These are phyloP conservation scores for Ceuthmochares aereus DNA, from an alignment of 2,113 vertebrate species.

Conservation along the genomic window DNA sequence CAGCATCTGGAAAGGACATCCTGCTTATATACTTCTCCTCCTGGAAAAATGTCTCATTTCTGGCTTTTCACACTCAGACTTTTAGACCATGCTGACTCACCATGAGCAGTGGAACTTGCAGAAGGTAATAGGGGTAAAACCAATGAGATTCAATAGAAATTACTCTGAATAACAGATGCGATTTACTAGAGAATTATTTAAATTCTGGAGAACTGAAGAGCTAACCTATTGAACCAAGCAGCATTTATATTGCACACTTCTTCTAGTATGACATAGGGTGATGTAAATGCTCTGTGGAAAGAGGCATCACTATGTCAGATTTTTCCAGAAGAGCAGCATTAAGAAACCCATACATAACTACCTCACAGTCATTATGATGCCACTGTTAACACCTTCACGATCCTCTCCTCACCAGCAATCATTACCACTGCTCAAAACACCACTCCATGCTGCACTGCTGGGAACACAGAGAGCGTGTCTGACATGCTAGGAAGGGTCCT, in stretches of 20 bases:
- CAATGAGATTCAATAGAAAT: slow-evolving; percentile 14
- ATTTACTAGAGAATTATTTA: slow-evolving; percentile 38
- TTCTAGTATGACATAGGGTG: neutral
- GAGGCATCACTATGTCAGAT: neutral
- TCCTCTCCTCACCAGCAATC: neutral
- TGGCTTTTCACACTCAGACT: neutral
- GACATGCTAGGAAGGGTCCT: rapidly evolving
- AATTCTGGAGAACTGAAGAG: slow-evolving; percentile 23
- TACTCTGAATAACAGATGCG: neutral
- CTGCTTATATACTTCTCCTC: slow-evolving; percentile 40
- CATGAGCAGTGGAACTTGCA: slow-evolving; percentile 23
- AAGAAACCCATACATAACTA: neutral
- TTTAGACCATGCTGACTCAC: slow-evolving; percentile 48
- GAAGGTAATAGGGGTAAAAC: slow-evolving; percentile 12
- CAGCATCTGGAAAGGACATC: slow-evolving; percentile 61
- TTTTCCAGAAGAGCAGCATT: neutral
- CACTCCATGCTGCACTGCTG: neutral
- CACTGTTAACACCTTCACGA: neutral
- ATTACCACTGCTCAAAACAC: neutral
- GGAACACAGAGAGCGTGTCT: neutral
- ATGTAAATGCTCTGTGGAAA: neutral
- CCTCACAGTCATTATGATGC: neutral
- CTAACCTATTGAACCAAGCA: slow-evolving; percentile 24
- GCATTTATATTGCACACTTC: neutral
- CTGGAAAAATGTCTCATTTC: slow-evolving; percentile 54